Conservation (phyloP, 30 jellyfish, hydroid and myxozoan genomes). For the Rhopilema esculentum region DNA sequence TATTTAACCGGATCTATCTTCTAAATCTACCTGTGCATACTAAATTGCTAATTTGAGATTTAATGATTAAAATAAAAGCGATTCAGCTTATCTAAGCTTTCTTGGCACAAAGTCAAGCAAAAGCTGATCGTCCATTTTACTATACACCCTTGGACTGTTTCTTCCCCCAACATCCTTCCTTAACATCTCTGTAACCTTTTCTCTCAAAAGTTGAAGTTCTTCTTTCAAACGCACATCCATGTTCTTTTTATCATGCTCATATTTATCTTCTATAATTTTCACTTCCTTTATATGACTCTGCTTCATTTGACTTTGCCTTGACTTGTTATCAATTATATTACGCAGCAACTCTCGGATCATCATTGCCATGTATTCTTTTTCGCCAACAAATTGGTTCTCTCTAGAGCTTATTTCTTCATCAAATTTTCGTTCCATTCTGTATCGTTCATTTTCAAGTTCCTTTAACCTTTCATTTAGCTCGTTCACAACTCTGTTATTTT, state of each 20-base stretch:
- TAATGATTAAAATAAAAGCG: too few relatives aligned
- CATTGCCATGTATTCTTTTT: slow-evolving; percentile 65
- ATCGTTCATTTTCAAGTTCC: slow-evolving; percentile 54
- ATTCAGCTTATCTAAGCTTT: slow-evolving; percentile 16
- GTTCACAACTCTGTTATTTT: slow-evolving; percentile 39
- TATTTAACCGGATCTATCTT: too few relatives aligned
- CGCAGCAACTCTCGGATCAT: slow-evolving; percentile 77
- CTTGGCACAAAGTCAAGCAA: slow-evolving; percentile 56
- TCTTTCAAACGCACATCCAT: slow-evolving; percentile 48
- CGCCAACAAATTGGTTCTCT: slow-evolving; percentile 57
- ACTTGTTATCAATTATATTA: slow-evolving; percentile 60
- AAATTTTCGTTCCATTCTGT: slow-evolving; percentile 39
- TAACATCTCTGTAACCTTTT: slow-evolving; percentile 45
- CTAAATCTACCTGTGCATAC: too few relatives aligned
- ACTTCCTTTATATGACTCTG: slow-evolving; percentile 56
- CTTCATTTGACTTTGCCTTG: slow-evolving; percentile 47
- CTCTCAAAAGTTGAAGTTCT: slow-evolving; percentile 45
- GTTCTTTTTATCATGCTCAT: slow-evolving; percentile 42
- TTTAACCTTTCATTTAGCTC: slow-evolving; percentile 57
- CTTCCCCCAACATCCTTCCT: neutral
- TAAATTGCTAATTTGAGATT: too few relatives aligned
- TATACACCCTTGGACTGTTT: neutral
- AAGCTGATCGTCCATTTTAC: neutral
- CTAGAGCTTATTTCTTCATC: slow-evolving; percentile 44
- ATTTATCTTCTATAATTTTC: slow-evolving; percentile 53